Conservation (phyloP, 2,888 invertebrate species). For the Leptopterna dolabrata region DNA sequence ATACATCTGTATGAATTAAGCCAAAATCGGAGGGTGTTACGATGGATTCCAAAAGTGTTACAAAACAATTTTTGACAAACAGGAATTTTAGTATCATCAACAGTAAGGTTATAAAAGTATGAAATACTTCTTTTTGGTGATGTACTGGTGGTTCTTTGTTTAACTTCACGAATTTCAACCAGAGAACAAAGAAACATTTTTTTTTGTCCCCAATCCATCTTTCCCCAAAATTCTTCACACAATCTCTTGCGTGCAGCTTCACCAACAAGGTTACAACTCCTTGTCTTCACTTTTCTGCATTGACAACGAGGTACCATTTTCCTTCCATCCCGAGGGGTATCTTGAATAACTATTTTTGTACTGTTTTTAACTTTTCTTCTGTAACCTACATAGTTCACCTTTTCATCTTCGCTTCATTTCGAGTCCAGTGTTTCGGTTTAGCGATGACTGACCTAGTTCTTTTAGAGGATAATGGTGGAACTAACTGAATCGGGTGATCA, state of each 20-base stretch:
- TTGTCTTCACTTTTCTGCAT: constrained; percentile 32
- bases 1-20: not conserved
- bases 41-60: constrained; percentile 19
- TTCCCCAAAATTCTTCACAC: constrained; percentile 43
- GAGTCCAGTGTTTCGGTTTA: constrained; percentile 14
- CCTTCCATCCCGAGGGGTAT: constrained; percentile 34
- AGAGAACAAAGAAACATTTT: constrained; percentile 11
- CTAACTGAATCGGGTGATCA: not conserved
- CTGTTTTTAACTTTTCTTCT: not conserved
- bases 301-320: constrained; percentile 35
- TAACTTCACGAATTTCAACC: not conserved
- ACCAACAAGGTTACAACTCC: not conserved
- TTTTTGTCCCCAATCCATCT: constrained; percentile 33
- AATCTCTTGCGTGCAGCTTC: not conserved
- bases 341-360: constrained; percentile 30
- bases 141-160: not conserved
- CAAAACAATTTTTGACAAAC: constrained; percentile 23
- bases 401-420: constrained; percentile 11
- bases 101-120: constrained; percentile 20
- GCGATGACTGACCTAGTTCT: not conserved
- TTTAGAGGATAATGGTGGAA: constrained; percentile 16
- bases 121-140: not conserved
- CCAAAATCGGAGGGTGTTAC: constrained; percentile 16
- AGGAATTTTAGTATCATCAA: constrained; percentile 10
- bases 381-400: not conserved